phyloP scores from a whole-genome alignment of 2,113 vertebrate genomes.

The Macrotus californicus region DNA sequence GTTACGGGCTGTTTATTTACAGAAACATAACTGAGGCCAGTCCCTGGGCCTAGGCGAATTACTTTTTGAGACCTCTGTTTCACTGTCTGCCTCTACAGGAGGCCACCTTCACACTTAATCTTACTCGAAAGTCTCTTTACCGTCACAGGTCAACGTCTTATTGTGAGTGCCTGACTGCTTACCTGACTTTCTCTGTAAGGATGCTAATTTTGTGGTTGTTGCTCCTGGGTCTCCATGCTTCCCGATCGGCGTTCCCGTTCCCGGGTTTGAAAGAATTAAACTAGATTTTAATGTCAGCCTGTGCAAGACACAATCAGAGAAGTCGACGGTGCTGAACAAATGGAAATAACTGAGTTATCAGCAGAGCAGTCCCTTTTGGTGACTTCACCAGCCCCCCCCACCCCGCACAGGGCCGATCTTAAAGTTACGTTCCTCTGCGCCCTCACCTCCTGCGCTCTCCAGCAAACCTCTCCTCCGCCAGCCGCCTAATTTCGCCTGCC shows the following conservation, averaged over 20 bases:
- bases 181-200: neutral
- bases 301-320: neutral
- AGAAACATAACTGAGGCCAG: neutral
- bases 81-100: neutral
- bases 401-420: neutral
- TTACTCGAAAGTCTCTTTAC: neutral
- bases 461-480: rapidly evolving
- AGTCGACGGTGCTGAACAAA: neutral
- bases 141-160: neutral
- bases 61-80: neutral
- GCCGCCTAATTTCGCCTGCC: neutral
- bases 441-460: neutral
- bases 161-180: neutral
- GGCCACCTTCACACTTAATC: neutral
- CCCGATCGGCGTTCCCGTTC: neutral
- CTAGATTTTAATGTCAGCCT: neutral
- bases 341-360: rapidly evolving
- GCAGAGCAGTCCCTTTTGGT: rapidly evolving
- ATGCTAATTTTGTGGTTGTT: neutral
- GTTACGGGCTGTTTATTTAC: rapidly evolving
- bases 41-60: neutral
- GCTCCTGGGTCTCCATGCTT: neutral
- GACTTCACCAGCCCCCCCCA: neutral
- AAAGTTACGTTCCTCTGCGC: neutral
- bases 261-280: neutral